These are phyloP conservation scores for Caranx melampygus DNA, from an alignment of 2,113 vertebrate genomes.

Conservation along the genomic window DNA sequence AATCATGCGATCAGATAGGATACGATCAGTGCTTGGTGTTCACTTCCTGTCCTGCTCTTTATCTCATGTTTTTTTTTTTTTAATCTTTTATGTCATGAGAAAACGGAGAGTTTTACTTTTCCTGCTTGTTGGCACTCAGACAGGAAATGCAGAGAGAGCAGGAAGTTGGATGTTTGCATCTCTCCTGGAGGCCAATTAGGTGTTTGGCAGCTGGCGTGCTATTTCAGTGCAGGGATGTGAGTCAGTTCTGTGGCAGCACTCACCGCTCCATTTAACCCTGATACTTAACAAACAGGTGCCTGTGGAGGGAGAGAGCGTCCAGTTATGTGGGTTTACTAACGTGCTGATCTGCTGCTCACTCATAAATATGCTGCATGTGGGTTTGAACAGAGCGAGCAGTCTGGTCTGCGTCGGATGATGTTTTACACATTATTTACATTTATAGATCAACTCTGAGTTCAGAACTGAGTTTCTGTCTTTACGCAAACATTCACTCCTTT, in stretches of 20 bases:
- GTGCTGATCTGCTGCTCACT: no score
- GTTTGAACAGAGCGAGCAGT: no score
- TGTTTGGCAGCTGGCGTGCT: slow-evolving; percentile 1
- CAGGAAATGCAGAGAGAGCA: not conserved
- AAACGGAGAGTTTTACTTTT: not conserved
- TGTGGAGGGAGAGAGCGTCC: not conserved
- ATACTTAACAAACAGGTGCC: slow-evolving; percentile 17
- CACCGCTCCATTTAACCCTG: not conserved
- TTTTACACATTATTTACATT: not conserved
- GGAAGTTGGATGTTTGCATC: slow-evolving; percentile 17
- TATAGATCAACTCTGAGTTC: not conserved
- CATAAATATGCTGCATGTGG: not conserved
- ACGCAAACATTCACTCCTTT: not conserved
- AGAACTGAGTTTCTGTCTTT: not conserved
- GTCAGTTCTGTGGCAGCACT: not conserved
- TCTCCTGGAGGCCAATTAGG: slow-evolving; percentile 33
- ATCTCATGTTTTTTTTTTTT: not conserved
- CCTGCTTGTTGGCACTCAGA: not conserved
- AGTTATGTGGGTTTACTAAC: not conserved
- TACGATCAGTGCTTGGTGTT: not conserved
- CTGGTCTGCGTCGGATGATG: not conserved
- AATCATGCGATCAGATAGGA: no score
- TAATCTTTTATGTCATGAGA: not conserved
- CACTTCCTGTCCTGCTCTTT: not conserved
- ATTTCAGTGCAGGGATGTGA: slow-evolving; percentile 15